A percentile compares a stretch with the other conserved stretches of the same genome.
These are phyloP conservation scores for Plusia festucae DNA, from an alignment of 2,888 invertebrate species.

Conservation along the genomic window DNA sequence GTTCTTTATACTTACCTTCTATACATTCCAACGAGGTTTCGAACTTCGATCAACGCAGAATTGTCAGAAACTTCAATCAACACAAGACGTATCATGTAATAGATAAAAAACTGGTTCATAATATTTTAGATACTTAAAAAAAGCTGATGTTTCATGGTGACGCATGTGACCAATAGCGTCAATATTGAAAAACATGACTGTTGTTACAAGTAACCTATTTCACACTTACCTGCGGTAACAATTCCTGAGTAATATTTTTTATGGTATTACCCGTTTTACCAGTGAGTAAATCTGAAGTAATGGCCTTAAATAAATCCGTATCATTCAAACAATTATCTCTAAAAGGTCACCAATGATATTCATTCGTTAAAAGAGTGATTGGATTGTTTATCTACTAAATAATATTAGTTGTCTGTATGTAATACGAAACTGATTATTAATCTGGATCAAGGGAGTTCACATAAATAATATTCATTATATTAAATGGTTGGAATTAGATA, in stretches of 20 bases:
- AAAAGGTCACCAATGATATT: constrained; percentile 8
- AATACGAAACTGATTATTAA: constrained; percentile 24
- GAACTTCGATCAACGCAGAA: no score
- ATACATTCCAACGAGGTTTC: no score
- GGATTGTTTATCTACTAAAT: neutral
- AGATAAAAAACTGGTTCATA: neutral
- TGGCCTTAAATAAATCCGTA: constrained; percentile 3
- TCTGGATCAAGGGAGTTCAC: constrained; percentile 21
- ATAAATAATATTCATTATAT: neutral
- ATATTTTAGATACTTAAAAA: neutral
- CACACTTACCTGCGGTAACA: neutral
- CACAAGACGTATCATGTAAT: neutral
- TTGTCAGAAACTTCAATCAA: neutral
- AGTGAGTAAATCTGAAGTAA: neutral
- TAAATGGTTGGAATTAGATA: neutral
- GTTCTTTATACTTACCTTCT: no score
- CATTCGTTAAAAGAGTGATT: constrained; percentile 5
- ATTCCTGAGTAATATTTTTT: neutral
- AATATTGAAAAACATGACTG: neutral
- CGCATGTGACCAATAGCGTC: neutral
- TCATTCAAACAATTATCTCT: neutral
- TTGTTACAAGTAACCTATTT: neutral
- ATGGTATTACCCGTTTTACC: neutral
- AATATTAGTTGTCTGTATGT: neutral
- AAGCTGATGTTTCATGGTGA: constrained; percentile 4